Evolutionary conservation across 2,113 vertebrate species (phyloP).

Genomic region (Fukomys damarensis): DNA sequence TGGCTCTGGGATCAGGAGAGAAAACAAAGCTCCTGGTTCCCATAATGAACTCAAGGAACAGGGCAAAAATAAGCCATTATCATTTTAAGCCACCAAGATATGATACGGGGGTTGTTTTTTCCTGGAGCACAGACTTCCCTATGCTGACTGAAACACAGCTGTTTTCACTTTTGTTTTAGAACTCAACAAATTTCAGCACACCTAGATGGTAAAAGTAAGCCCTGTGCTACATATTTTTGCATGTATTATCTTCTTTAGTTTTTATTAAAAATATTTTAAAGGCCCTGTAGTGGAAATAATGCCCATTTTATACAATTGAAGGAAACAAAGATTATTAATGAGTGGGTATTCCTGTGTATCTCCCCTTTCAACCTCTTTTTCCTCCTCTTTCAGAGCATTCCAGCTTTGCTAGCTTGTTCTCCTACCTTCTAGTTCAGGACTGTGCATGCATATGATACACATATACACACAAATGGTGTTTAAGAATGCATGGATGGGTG

Average conservation of each 20-base stretch:
- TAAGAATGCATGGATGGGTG: background rate
- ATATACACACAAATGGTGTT: background rate
- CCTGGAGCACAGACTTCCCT: background rate
- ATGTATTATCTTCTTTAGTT: background rate
- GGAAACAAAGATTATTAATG: background rate
- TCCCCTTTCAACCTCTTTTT: background rate
- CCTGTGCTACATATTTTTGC: background rate
- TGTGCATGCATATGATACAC: rapidly evolving
- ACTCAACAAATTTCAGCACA: background rate
- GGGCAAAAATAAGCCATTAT: background rate
- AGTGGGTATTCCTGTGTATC: background rate
- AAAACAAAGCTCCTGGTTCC: background rate
- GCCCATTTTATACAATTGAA: background rate
- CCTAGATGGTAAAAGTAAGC: background rate
- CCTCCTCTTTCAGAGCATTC: background rate
- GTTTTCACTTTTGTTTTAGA: background rate
- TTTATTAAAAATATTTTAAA: background rate
- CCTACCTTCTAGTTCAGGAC: background rate
- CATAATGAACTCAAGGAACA: background rate
- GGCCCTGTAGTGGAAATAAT: background rate
- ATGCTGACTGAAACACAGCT: background rate
- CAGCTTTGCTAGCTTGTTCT: background rate
- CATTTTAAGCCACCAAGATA: background rate
- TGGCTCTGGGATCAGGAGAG: background rate
- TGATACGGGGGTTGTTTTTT: background rate